A percentile compares a stretch with the other conserved stretches of the same genome.
phyloP scores from a whole-genome alignment of 2,113 vertebrate genomes.

The Xenopus borealis region DNA sequence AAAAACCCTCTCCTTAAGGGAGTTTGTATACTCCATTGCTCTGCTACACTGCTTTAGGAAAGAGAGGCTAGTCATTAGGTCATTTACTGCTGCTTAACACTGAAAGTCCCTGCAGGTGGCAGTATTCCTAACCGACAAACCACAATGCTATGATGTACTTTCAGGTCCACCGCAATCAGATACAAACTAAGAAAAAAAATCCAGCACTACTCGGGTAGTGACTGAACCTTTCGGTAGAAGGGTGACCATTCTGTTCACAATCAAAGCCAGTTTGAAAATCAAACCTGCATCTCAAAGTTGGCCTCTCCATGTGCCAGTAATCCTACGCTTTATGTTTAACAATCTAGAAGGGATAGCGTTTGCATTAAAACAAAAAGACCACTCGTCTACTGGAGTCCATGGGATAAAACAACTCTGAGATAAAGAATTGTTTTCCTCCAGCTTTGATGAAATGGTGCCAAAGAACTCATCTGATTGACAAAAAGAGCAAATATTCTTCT shows the following conservation, averaged over 20 bases:
- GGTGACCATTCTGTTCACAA: slow-evolving; percentile 62
- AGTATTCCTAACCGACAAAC: slow-evolving; percentile 67
- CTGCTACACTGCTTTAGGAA: slow-evolving; percentile 58
- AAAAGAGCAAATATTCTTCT: slow-evolving; percentile 71
- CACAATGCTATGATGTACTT: slow-evolving; percentile 59
- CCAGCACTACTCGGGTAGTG: slow-evolving; percentile 65
- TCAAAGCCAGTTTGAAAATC: slow-evolving; percentile 66
- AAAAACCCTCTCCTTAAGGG: slow-evolving; percentile 60
- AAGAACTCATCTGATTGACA: slow-evolving; percentile 70
- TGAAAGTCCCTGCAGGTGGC: slow-evolving; percentile 63
- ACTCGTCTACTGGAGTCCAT: slow-evolving; percentile 59
- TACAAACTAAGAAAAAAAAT: slow-evolving; percentile 69
- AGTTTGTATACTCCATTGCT: slow-evolving; percentile 57
- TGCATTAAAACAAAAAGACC: slow-evolving; percentile 48
- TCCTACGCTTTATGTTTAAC: slow-evolving; percentile 44
- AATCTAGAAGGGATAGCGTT: slow-evolving; percentile 4
- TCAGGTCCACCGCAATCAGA: slow-evolving; percentile 71
- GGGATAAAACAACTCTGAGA: slow-evolving; percentile 74
- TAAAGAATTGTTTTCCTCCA: slow-evolving; percentile 72
- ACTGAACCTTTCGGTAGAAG: slow-evolving; percentile 69
- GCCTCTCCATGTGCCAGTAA: slow-evolving; percentile 40
- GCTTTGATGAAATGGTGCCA: slow-evolving; percentile 64
- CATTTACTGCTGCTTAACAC: slow-evolving; percentile 70
- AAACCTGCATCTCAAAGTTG: slow-evolving; percentile 73
- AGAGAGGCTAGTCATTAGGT: slow-evolving; percentile 62